Conservation (phyloP, 2,797 vertebrate genomes). For the Acanthopagrus latus region DNA sequence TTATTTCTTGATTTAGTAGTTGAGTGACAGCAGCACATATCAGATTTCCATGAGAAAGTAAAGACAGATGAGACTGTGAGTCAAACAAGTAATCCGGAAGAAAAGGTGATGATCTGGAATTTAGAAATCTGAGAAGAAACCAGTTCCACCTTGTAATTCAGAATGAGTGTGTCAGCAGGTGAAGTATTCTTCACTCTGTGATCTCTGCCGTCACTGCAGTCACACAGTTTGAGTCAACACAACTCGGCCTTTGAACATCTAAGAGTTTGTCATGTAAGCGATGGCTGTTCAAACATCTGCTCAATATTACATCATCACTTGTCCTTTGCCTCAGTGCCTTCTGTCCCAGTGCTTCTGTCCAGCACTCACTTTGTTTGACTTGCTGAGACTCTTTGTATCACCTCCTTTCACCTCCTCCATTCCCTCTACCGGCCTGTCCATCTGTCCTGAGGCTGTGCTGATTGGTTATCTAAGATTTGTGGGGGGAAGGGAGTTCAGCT, state of each 20-base stretch:
- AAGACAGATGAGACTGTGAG: not conserved
- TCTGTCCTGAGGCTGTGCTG: conserved; percentile 57
- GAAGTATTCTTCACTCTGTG: conserved; percentile 9
- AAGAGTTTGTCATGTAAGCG: conserved; percentile 20
- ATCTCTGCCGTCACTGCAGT: conserved; percentile 7
- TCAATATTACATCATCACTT: conserved; percentile 59
- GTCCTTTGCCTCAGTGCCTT: conserved; percentile 30
- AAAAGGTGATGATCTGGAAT: conserved; percentile 4
- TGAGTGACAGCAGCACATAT: not conserved
- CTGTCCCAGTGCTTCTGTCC: conserved; percentile 13
- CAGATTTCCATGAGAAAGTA: conserved; percentile 1
- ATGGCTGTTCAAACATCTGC: conserved; percentile 45
- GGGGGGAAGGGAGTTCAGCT: conserved; percentile 37
- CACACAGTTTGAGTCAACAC: conserved; percentile 37
- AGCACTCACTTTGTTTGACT: conserved; percentile 25
- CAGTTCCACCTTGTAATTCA: not conserved
- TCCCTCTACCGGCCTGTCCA: conserved; percentile 52
- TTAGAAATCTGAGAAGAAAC: not conserved
- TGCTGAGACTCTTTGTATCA: conserved; percentile 40
- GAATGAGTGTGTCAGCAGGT: conserved; percentile 25
- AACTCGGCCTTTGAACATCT: conserved; percentile 40
- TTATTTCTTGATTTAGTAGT: not conserved
- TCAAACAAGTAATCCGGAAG: not conserved
- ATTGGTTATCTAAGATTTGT: conserved; percentile 39
- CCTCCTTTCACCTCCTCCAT: conserved; percentile 38